Base-by-base conservation (phyloP, 2,797 vertebrate genomes). In the Micrastur ruficollis region DNA sequence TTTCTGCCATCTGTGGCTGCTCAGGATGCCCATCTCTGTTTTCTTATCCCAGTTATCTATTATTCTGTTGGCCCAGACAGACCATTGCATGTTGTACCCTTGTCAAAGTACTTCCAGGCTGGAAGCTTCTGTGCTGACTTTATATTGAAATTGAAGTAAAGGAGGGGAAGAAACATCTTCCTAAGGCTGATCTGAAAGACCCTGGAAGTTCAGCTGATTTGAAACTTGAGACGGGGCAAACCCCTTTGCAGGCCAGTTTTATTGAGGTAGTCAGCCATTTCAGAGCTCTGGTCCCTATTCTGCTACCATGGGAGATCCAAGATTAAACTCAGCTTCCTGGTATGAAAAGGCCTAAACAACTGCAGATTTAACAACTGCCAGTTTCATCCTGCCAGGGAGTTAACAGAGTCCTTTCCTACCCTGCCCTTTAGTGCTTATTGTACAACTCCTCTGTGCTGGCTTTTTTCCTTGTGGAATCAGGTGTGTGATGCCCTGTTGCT, bases 401-500 rank as follows among this genome's bases (percentile, higher is more conserved):
- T 73, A 66, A 47, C 25, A 4, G 12, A 87, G 14, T 31, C 74
- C 15, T 74, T 95, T 82, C 22, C 27, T 36, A 59, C 15, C 22
- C 44, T 67, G 47, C 6, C 38, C 31, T 62, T 80, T 44, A 85
- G 32, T 50, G 52, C 27, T 49, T 89, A 22, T 62, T 67, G 46
- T 32, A 29, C 22, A 31, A 3, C 26, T 40, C 18, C 13, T 36
- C 26, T 83, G 31, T 56, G 18, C 3, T 2, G 46, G 21, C 3
- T 59, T 92, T 92, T 79, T 90, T n/a, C 26, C 34, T 34, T 0
- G 0, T 31, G 46, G 58, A 68, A 44, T 89, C 44, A 52, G 5
- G 14, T 29, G 17, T 49, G 9, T 23, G 73, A 17, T 2, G 4
- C 19, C 15, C 12, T 0, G 0, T 13, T 8, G 1, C 44, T 82